Base-by-base conservation (phyloP, 2,113 vertebrate genomes). In the Poeciliopsis occidentalis region DNA sequence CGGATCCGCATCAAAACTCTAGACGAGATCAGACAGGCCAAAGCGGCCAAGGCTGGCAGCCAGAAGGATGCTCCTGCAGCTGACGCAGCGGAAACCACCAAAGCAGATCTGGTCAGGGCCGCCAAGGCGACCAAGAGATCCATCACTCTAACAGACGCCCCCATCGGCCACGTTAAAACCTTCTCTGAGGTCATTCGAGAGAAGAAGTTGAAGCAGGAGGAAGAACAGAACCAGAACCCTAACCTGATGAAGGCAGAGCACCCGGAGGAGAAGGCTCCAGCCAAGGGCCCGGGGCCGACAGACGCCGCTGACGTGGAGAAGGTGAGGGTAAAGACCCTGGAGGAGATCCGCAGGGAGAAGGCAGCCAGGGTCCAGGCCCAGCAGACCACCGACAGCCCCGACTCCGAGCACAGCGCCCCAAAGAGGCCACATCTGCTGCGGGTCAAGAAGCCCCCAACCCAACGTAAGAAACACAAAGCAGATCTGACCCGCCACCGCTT, bases 311-410 rank as follows among this genome's bases (percentile, higher is more conserved):
- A 73, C 2, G 1, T 10, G 8, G 76, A 34, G 0, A 94, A 95
- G 4, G 92, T 99, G 1, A 72, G 78, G 8, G 92, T 99, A 1
- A 99, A 99, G 92, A 99, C 97, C 0, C 51, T 99, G 76, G 97
- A 98, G 62, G 97, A 99, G 80, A 98, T 99, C 81, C 97, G 95
- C 64, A 93, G 90, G 75, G 97, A 99, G 87, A 99, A 98, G 78
- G 96, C 97, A 1, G 93, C 94, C 15, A 85, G 95, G 68, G 76
- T 92, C 65, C 96, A 95, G 87, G 88, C 89, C 68, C 86, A 87
- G 0, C 89, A 89, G 2, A 31, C 64, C 17, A 79, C 84, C 12
- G 85, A 80, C 67, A 72, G 17, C 29, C 29, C 72, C 0, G 44
- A 41, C 3, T 5, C 71, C 10, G 85, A 80, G 12, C 84, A 92